Evolutionary conservation across 37 sponge, comb jelly and placozoan genomes (phyloP).

Genomic region (Oscarella lobularis): DNA sequence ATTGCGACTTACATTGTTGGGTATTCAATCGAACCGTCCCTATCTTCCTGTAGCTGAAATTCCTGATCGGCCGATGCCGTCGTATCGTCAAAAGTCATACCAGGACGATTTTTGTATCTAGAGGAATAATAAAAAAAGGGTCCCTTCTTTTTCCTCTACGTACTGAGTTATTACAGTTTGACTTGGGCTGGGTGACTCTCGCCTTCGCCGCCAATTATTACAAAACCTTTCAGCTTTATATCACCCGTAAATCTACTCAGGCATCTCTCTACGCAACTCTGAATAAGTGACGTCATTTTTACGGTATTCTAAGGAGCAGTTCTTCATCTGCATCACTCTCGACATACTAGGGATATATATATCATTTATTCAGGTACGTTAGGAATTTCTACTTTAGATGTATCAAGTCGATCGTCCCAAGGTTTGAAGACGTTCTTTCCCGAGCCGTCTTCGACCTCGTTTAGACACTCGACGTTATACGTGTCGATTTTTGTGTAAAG

Average conservation of each 20-base stretch:
- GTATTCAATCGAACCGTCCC: conserved; percentile 62
- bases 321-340: conserved; percentile 95
- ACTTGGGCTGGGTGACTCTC: conserved; percentile 66
- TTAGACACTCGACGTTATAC: conserved; percentile 69
- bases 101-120: conserved; percentile 82
- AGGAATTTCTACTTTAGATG: conserved; percentile 19
- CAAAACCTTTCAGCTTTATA: conserved; percentile 84
- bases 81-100: conserved; percentile 78
- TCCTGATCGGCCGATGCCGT: conserved; percentile 64
- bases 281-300: too few relatives aligned
- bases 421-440: conserved; percentile 84
- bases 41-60: conserved; percentile 46
- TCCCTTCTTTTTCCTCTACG: neutral
- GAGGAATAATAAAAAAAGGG: neutral
- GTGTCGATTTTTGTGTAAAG: conserved; percentile 49
- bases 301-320: conserved; percentile 83
- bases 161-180: conserved; percentile 42
- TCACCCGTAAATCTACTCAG: conserved; percentile 67
- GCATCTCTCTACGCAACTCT: conserved; percentile 2
- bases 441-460: conserved; percentile 75
- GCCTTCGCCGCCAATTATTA: conserved; percentile 75
- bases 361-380: neutral
- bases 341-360: conserved; percentile 61
- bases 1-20: conserved; percentile 59
- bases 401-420: conserved; percentile 83